Conservation (phyloP, 2,797 vertebrate species). For the Chaunax sp. region DNA sequence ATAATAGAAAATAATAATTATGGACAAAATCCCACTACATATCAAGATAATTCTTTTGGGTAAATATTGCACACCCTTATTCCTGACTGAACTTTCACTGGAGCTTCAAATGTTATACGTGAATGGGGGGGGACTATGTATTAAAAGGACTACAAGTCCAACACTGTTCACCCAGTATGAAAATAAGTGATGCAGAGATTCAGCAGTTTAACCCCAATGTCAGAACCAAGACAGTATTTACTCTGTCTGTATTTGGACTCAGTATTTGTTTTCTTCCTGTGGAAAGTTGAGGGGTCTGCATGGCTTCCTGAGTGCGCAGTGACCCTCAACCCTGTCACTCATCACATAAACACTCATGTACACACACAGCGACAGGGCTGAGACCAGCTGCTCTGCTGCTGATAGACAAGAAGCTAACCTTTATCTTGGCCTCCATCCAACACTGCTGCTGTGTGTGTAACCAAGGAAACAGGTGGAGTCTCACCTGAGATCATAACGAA, state of each 20-base stretch:
- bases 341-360: constrained; percentile 30
- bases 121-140: too few relatives aligned
- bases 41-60: too few relatives aligned
- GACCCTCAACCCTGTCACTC: constrained; percentile 65
- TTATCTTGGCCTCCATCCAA: constrained; percentile 48
- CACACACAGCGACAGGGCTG: not conserved
- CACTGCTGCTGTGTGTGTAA: not conserved
- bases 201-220: not conserved
- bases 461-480: constrained; percentile 35
- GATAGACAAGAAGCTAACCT: constrained; percentile 54
- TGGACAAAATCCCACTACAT: too few relatives aligned
- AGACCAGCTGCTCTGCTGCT: constrained; percentile 52
- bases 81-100: too few relatives aligned
- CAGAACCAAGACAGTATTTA: constrained; percentile 30
- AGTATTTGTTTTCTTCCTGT: constrained; percentile 61
- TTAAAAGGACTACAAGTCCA: not conserved
- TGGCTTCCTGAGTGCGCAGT: constrained; percentile 58
- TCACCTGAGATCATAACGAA: constrained; percentile 62
- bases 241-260: not conserved
- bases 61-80: too few relatives aligned
- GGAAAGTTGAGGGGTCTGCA: constrained; percentile 46
- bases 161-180: too few relatives aligned
- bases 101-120: too few relatives aligned
- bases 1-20: too few relatives aligned
- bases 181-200: too few relatives aligned